Evolutionary conservation across 1,140 invertebrate genomes (phyloP), one percentile per base, ranked within the genome.

Genomic region (Brachionus manjavacas): DNA sequence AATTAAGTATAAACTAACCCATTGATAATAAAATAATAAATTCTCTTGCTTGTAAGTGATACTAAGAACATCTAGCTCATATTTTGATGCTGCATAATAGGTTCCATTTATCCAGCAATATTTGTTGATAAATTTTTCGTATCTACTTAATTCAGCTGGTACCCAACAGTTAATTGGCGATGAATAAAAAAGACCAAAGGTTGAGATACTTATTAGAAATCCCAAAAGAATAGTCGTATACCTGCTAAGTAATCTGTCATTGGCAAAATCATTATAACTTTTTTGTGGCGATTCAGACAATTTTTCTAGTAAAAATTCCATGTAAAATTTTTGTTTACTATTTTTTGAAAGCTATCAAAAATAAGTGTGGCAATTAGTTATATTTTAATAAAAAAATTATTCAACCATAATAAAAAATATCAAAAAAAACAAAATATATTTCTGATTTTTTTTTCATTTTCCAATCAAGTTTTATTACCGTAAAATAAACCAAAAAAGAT

Each of bases 1-100:
- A 87, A 88, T 88, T 74, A 96, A 91, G 84, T 95, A 92, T 86
- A 95, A 94, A 88, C 94, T 95, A 46, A 97, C 94, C 95, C 79
- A 85, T 74, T 85, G 84, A 72, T 85, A 85, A 11, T 85, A 85
- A 55, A 39, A 41, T 3, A 85, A 41, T 28, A 84, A 55, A 39
- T 52, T 25, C 43, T 81, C 60, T 28, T 66, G 16, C 14, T 41
- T 41, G 6, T 68, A 43, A 28, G 46, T 16, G 1, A 41, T 6
- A 66, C 25, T 60, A 0, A 35, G 16, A 23, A 31, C 76, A 14
- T 39, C 14, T 8, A 25, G 25, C 39, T 85, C 55, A 43, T 85
- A 39, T 12, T 39, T 49, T 39, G 72, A 83, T 2, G 46, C 70
- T 11, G 81, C 46, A 81, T 55, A 85, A 49, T 86, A 86, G 7